phyloP scores from a whole-genome alignment of 2,888 invertebrate genomes.

The Catocala nupta region DNA sequence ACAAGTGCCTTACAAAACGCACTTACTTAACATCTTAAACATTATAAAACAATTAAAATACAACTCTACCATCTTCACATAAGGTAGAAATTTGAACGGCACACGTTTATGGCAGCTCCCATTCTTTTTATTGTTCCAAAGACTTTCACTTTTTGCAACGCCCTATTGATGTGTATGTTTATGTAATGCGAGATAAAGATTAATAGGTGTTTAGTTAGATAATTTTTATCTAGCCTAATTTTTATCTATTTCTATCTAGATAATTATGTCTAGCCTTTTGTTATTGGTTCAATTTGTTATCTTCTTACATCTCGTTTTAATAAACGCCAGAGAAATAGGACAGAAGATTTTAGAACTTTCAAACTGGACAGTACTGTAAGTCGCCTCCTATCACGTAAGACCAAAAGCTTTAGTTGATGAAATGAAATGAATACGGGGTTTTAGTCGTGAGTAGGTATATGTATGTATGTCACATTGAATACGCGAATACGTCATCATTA shows the following conservation, averaged over 20 bases:
- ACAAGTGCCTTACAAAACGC: conserved; percentile 42
- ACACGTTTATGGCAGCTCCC: conserved; percentile 13
- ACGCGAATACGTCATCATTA: too few relatives aligned
- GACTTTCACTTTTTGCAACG: conserved; percentile 49
- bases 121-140: conserved; percentile 41
- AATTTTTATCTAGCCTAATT: too few relatives aligned
- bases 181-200: conserved; percentile 39
- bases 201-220: conserved; percentile 12
- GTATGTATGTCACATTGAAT: too few relatives aligned
- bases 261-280: not conserved
- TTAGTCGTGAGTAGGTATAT: too few relatives aligned
- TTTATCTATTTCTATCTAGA: too few relatives aligned
- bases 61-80: conserved; percentile 5
- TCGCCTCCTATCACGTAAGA: too few relatives aligned
- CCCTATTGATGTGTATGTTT: conserved; percentile 38
- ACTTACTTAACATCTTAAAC: conserved; percentile 34
- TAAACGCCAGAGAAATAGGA: too few relatives aligned
- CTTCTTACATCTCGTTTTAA: not conserved
- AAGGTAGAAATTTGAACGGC: conserved; percentile 21
- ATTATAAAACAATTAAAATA: conserved; percentile 5
- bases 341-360: too few relatives aligned
- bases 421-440: too few relatives aligned
- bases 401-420: too few relatives aligned
- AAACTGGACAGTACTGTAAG: too few relatives aligned
- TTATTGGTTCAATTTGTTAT: not conserved